Conservation (phyloP, 2,113 vertebrate species). For the Hyperopisus bebe region DNA sequence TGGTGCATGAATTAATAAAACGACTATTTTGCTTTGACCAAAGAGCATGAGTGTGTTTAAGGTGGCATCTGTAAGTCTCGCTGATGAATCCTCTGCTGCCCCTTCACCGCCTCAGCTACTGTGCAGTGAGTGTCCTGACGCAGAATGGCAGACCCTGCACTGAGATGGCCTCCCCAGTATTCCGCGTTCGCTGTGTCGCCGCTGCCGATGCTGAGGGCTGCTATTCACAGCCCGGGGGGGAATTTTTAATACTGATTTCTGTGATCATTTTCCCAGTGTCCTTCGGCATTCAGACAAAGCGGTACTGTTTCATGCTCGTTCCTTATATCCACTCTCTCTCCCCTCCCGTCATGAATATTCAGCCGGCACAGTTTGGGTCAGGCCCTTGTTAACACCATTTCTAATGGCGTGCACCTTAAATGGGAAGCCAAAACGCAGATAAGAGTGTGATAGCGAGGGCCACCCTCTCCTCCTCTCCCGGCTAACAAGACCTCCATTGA, state of each 20-base stretch:
- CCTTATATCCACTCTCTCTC: not conserved
- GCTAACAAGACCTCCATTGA: slow-evolving; percentile 26
- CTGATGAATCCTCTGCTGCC: not conserved
- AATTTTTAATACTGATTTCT: not conserved
- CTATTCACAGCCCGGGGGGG: not conserved
- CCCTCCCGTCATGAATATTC: not conserved
- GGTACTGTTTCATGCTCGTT: not conserved
- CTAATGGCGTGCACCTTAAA: not conserved
- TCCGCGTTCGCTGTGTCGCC: not conserved
- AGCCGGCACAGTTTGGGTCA: not conserved
- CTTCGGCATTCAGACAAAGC: not conserved
- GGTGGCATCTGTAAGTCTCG: not conserved
- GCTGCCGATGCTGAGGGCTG: not conserved
- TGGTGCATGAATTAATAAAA: not conserved
- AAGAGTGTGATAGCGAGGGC: not conserved
- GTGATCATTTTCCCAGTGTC: not conserved
- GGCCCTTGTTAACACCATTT: not conserved
- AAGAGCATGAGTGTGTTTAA: not conserved
- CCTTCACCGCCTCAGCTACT: not conserved
- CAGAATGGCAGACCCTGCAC: not conserved
- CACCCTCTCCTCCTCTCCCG: not conserved
- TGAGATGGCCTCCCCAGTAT: not conserved
- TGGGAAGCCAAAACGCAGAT: slow-evolving; percentile 1
- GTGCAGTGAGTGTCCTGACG: not conserved
- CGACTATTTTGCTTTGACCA: not conserved